These are phyloP conservation scores for Lithophane ornitopus DNA, from an alignment of 2,888 invertebrate genomes.

Conservation along the genomic window DNA sequence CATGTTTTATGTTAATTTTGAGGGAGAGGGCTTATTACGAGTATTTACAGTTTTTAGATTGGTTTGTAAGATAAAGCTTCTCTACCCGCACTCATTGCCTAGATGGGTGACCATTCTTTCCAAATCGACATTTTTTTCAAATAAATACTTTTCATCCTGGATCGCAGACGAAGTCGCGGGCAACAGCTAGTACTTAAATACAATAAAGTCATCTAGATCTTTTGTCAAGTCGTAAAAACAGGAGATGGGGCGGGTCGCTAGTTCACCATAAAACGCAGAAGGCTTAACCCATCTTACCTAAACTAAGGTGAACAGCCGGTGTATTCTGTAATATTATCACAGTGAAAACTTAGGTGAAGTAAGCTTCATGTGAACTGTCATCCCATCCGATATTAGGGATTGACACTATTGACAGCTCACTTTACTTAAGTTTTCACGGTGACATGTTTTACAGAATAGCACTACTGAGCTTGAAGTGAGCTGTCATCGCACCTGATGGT, in stretches of 20 bases:
- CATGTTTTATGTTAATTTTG: constrained; percentile 58
- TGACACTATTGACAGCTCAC: not conserved
- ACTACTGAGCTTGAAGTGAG: too few species aligned
- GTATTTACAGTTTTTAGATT: constrained; percentile 15
- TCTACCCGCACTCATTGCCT: not conserved
- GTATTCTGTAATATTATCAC: not conserved
- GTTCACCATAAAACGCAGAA: not conserved
- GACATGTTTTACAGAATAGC: not conserved
- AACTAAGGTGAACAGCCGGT: not conserved
- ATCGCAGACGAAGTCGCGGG: too few species aligned
- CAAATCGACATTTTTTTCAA: not conserved
- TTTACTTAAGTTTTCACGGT: not conserved
- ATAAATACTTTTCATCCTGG: too few species aligned
- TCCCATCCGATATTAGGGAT: not conserved
- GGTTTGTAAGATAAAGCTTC: not conserved
- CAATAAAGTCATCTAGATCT: not conserved
- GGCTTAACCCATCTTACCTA: not conserved
- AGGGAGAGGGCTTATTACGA: constrained; percentile 40
- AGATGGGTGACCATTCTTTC: not conserved
- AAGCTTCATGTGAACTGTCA: not conserved
- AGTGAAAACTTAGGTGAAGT: not conserved
- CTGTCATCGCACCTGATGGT: too few species aligned
- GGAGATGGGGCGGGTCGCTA: not conserved
- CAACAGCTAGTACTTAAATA: too few species aligned
- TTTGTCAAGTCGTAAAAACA: not conserved